Evolutionary conservation across 2,113 vertebrate species (phyloP).

Genomic region (Odobenus rosmarus): DNA sequence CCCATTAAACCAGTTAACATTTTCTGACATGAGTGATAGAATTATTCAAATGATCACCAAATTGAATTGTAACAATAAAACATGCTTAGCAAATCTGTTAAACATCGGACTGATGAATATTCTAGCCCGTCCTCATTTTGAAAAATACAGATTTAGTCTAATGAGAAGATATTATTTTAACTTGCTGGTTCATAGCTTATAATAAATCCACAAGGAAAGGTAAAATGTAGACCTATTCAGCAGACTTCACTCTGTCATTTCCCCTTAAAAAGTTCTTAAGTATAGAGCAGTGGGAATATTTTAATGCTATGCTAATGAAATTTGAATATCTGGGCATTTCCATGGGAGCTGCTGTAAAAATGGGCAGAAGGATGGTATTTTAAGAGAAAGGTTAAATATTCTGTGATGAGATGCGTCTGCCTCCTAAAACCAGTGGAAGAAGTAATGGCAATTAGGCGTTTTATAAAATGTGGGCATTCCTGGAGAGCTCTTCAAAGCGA

Average conservation of each 20-base stretch:
- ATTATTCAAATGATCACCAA: conserved; percentile 59
- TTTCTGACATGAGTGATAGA: conserved; percentile 63
- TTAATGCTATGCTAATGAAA: conserved; percentile 50
- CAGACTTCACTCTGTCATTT: not conserved
- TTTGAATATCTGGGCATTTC: conserved; percentile 39
- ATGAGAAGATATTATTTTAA: conserved; percentile 70
- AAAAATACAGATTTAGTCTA: conserved; percentile 63
- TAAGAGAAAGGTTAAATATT: conserved; percentile 47
- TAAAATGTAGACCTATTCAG: not conserved
- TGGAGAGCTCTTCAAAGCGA: not conserved
- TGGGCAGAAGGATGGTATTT: conserved; percentile 45
- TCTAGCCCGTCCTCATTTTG: conserved; percentile 66
- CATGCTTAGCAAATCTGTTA: conserved; percentile 66
- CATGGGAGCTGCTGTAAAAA: not conserved
- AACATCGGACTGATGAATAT: conserved; percentile 68
- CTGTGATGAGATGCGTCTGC: not conserved
- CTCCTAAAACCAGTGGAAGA: not conserved
- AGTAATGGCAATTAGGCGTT: not conserved
- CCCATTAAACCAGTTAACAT: conserved; percentile 52
- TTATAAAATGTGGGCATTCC: not conserved
- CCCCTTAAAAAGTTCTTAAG: conserved; percentile 48
- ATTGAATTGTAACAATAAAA: conserved; percentile 74
- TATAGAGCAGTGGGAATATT: conserved; percentile 1
- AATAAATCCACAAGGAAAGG: conserved; percentile 70
- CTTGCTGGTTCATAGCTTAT: conserved; percentile 62